Conservation (phyloP, 2,888 invertebrate genomes). For the Calliscelio sp. region DNA sequence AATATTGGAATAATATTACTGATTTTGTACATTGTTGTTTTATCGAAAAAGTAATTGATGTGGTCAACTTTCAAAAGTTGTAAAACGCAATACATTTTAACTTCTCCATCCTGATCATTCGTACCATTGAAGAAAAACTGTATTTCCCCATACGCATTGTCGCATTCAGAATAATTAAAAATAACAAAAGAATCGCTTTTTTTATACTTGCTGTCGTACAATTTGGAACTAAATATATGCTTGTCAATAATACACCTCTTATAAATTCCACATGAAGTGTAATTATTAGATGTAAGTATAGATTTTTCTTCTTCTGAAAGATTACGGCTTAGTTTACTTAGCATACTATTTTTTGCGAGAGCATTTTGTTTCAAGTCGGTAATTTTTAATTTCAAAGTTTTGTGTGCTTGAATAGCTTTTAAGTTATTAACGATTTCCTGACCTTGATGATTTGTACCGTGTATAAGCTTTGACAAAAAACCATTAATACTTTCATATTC, state of each 20-base stretch:
- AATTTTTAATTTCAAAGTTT: conserved; percentile 16
- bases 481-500: conserved; percentile 49
- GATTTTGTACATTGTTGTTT: conserved; percentile 14
- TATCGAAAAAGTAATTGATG: conserved; percentile 31
- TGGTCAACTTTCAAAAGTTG: conserved; percentile 35
- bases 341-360: not conserved
- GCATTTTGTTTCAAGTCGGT: not conserved
- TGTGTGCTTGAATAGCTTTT: conserved; percentile 34
- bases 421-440: conserved; percentile 46
- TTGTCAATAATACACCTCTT: conserved; percentile 12
- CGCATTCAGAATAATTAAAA: conserved; percentile 7
- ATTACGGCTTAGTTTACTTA: conserved; percentile 4
- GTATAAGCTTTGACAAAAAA: conserved; percentile 39
- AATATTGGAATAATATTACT: conserved; percentile 35
- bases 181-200: conserved; percentile 25
- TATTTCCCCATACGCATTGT: conserved; percentile 39
- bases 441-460: conserved; percentile 38
- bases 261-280: conserved; percentile 9
- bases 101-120: not conserved
- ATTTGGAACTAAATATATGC: conserved; percentile 11
- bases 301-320: conserved; percentile 13
- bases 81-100: conserved; percentile 43
- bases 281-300: conserved; percentile 3
- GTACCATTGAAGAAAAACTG: conserved; percentile 46
- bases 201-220: conserved; percentile 36